Evolutionary conservation across 2,888 invertebrate genomes (phyloP).

Genomic region (Campoplex nolae): DNA sequence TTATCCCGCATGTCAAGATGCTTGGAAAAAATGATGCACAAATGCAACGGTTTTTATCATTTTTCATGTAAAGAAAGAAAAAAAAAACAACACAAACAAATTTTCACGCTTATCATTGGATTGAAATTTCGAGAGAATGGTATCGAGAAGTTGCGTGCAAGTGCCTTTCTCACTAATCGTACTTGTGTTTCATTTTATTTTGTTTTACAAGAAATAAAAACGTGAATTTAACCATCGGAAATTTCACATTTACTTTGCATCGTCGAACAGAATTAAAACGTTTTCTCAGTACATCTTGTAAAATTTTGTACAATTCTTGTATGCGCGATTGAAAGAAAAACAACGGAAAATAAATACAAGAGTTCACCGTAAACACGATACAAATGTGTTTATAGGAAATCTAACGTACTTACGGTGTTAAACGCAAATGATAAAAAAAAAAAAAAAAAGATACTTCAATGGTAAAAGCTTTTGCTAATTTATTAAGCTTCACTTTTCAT

Average conservation of each 20-base stretch:
- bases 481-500: not conserved
- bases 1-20: constrained; percentile 37
- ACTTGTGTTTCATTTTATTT: constrained; percentile 33
- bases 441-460: not conserved
- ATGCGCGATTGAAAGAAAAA: not conserved
- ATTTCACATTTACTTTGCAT: constrained; percentile 14
- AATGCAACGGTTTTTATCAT: constrained; percentile 41
- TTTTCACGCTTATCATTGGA: constrained; percentile 21
- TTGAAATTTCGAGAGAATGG: constrained; percentile 53
- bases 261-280: constrained; percentile 18
- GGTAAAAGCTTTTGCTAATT: constrained; percentile 18
- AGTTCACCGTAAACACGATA: not conserved
- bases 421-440: not conserved
- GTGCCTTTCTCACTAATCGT: constrained; percentile 75
- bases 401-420: not conserved
- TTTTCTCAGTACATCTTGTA: constrained; percentile 1
- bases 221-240: constrained; percentile 32
- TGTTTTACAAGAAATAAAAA: not conserved
- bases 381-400: constrained; percentile 8
- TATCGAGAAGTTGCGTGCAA: constrained; percentile 75
- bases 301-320: constrained; percentile 26
- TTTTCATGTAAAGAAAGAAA: constrained; percentile 4
- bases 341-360: not conserved
- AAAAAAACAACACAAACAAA: not conserved
- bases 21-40: constrained; percentile 23